Conservation (phyloP, 2,113 vertebrate genomes). For the Bujurquina vittata region DNA sequence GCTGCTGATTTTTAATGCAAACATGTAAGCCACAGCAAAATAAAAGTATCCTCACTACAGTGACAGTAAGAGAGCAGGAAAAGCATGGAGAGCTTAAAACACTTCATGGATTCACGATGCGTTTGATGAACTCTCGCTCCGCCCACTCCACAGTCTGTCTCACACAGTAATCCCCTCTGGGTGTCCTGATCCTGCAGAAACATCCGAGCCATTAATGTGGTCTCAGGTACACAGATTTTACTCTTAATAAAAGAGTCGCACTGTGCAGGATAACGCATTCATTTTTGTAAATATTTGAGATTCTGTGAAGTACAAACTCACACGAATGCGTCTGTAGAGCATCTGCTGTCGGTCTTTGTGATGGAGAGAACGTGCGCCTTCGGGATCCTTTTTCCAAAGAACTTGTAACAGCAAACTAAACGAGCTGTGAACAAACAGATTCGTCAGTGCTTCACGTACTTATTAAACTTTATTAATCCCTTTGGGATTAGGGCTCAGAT, state of each 20-base stretch:
- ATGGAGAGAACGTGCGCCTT: neutral
- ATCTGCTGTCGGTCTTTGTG: neutral
- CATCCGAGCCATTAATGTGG: neutral
- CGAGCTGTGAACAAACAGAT: neutral
- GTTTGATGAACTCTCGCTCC: neutral
- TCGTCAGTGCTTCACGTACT: neutral
- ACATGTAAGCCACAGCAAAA: no score
- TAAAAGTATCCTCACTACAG: no score
- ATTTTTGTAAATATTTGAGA: neutral
- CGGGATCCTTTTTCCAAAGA: neutral
- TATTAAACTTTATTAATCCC: no score
- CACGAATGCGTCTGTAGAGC: neutral
- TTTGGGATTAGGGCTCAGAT: no score
- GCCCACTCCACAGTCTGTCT: neutral
- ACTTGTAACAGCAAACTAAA: neutral
- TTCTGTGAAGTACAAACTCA: neutral
- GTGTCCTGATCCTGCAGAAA: constrained; percentile 17
- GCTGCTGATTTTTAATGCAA: no score
- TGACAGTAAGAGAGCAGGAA: neutral
- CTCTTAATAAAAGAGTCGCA: neutral
- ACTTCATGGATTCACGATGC: neutral
- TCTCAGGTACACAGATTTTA: neutral
- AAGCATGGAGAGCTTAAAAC: fast-evolving
- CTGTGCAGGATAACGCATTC: neutral
- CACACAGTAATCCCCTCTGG: neutral